Percentiles rank a stretch among this genome's conserved stretches.
Evolutionary conservation across 1,140 invertebrate species (phyloP).

Genomic region (Drosophila melanica): DNA sequence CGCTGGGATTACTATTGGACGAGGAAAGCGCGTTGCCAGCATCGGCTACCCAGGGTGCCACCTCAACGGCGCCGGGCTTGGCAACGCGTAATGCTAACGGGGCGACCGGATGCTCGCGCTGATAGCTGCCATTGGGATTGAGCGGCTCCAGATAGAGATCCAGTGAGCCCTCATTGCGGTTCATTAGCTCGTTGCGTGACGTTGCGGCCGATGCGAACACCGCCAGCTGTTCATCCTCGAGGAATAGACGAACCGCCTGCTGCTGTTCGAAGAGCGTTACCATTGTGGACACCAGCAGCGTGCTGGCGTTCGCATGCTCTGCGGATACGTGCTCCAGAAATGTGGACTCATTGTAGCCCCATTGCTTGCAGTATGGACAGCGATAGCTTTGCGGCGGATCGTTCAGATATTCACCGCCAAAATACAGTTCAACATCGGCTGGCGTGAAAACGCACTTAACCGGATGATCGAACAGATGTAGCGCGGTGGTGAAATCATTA

Average conservation of each 20-base stretch:
- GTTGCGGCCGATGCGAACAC: constrained; percentile 51
- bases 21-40: not conserved
- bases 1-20: constrained; percentile 8
- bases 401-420: constrained; percentile 63
- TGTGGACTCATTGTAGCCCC: constrained; percentile 71
- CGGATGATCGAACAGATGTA: constrained; percentile 70
- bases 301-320: constrained; percentile 50
- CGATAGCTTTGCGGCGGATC: constrained; percentile 71
- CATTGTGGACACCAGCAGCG: constrained; percentile 64
- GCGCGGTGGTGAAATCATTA: constrained; percentile 48
- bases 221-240: constrained; percentile 70
- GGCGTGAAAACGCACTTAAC: constrained; percentile 58
- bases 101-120: not conserved
- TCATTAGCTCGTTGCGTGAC: constrained; percentile 60
- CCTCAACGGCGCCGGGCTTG: constrained; percentile 20
- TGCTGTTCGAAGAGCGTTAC: constrained; percentile 66
- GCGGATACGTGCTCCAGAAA: constrained; percentile 65
- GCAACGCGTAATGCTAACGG: not conserved
- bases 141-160: constrained; percentile 57
- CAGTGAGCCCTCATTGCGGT: constrained; percentile 38
- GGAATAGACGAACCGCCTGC: constrained; percentile 61
- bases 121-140: constrained; percentile 69
- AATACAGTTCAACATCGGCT: constrained; percentile 63
- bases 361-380: constrained; percentile 68
- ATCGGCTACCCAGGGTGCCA: constrained; percentile 24